Percentiles rank a stretch among this genome's conserved stretches.
These are phyloP conservation scores for Microchirus variegatus DNA, from an alignment of 2,797 vertebrate genomes.

Conservation along the genomic window DNA sequence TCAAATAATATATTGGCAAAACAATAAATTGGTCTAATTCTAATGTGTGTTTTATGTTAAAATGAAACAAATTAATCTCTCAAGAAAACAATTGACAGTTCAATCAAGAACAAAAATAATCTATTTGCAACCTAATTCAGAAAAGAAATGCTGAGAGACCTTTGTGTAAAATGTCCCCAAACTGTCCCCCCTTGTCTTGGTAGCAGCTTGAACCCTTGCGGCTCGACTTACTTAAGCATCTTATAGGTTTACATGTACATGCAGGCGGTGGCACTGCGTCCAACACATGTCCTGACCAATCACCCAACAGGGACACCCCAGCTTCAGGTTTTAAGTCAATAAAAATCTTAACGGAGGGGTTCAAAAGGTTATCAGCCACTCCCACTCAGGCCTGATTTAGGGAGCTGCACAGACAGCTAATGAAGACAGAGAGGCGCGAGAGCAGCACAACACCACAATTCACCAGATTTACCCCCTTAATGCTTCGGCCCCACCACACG, in stretches of 20 bases:
- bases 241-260: not conserved
- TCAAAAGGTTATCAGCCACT: conserved; percentile 65
- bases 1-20: no score
- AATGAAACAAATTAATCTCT: no score
- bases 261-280: not conserved
- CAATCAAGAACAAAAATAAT: no score
- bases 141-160: no score
- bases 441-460: conserved; percentile 9
- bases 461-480: conserved; percentile 6
- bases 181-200: not conserved
- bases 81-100: no score
- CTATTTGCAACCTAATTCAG: no score
- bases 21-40: no score
- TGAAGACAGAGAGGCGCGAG: conserved; percentile 46
- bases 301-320: conserved; percentile 10
- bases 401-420: conserved; percentile 32
- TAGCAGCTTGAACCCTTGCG: conserved; percentile 1
- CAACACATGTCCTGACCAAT: not conserved
- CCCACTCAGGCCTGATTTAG: conserved; percentile 37
- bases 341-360: conserved; percentile 44
- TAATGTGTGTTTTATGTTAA: no score
- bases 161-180: no score
- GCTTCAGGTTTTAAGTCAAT: conserved; percentile 47
- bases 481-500: conserved; percentile 5
- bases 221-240: not conserved